Conservation (phyloP, 1,140 invertebrate genomes). For the Globodera ellingtonae region DNA sequence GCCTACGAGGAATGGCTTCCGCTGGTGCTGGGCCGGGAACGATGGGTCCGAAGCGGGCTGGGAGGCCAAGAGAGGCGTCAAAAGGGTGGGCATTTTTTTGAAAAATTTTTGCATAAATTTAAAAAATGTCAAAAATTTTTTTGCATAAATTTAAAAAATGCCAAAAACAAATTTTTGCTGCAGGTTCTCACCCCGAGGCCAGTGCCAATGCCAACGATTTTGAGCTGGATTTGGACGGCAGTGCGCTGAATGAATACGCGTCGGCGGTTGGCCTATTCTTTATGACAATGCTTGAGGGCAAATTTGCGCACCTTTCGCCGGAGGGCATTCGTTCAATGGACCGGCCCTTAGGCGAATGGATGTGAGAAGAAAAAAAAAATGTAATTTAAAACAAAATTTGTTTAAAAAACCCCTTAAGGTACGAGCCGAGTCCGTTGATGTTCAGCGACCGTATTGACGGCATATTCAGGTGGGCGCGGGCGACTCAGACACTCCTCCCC, state of each 20-base stretch:
- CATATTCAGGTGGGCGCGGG: conserved; percentile 32
- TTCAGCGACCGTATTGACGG: conserved; percentile 51
- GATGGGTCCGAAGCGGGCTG: conserved; percentile 35
- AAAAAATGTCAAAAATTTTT: background rate
- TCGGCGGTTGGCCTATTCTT: conserved; percentile 55
- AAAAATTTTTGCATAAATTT: too few species aligned
- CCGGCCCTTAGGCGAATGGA: conserved; percentile 44
- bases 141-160: background rate
- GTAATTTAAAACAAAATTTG: conserved; percentile 8
- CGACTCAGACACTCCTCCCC: too few species aligned
- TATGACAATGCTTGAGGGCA: conserved; percentile 45
- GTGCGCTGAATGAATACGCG: conserved; percentile 56
- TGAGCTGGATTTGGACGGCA: conserved; percentile 39
- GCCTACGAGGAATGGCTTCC: conserved; percentile 67
- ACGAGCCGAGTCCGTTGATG: conserved; percentile 30
- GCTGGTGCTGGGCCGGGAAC: conserved; percentile 61
- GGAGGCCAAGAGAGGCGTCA: background rate
- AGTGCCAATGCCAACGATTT: conserved; percentile 32
- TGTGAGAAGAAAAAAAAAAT: conserved; percentile 27
- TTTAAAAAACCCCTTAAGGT: background rate
- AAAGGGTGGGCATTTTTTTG: conserved; percentile 13
- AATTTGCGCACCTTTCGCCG: conserved; percentile 39
- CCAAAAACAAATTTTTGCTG: conserved; percentile 6
- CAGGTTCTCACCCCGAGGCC: background rate
- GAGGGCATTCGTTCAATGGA: conserved; percentile 45